Percentiles rank a stretch among this genome's conserved stretches.
These are phyloP conservation scores for Pandemis cinnamomeana DNA, from an alignment of 2,888 invertebrate species.

Conservation along the genomic window DNA sequence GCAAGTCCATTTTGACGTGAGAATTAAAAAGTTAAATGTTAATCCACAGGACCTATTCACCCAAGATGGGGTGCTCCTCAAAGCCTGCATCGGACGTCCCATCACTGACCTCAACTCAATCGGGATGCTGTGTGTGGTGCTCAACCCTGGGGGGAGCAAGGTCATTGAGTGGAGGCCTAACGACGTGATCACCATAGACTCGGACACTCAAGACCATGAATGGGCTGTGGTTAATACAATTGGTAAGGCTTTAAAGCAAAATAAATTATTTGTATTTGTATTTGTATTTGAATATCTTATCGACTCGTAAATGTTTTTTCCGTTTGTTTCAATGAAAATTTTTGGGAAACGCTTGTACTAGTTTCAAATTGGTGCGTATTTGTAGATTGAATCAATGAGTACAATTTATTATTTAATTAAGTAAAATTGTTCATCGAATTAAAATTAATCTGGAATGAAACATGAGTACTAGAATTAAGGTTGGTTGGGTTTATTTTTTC, in stretches of 20 bases:
- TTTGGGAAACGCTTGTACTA: too few species aligned
- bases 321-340: too few species aligned
- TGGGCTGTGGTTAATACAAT: conserved; percentile 94
- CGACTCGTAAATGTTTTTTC: too few species aligned
- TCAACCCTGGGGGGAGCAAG: conserved; percentile 85
- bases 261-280: too few species aligned
- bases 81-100: conserved; percentile 86
- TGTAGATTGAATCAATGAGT: too few species aligned
- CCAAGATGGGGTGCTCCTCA: conserved; percentile 91
- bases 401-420: too few species aligned
- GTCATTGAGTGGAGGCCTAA: conserved; percentile 93
- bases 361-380: not conserved
- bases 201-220: conserved; percentile 91
- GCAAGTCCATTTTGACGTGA: too few species aligned
- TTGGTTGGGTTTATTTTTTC: too few species aligned
- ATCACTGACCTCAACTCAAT: conserved; percentile 86
- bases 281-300: too few species aligned
- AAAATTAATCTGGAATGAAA: too few species aligned
- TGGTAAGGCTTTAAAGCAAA: conserved; percentile 68
- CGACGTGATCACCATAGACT: conserved; percentile 90
- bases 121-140: conserved; percentile 88
- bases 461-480: too few species aligned
- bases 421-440: too few species aligned
- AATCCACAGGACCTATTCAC: conserved; percentile 87
- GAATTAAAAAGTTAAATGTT: not conserved